phyloP scores from a whole-genome alignment of 2,797 vertebrate genomes.

The Poecilia velifera region DNA sequence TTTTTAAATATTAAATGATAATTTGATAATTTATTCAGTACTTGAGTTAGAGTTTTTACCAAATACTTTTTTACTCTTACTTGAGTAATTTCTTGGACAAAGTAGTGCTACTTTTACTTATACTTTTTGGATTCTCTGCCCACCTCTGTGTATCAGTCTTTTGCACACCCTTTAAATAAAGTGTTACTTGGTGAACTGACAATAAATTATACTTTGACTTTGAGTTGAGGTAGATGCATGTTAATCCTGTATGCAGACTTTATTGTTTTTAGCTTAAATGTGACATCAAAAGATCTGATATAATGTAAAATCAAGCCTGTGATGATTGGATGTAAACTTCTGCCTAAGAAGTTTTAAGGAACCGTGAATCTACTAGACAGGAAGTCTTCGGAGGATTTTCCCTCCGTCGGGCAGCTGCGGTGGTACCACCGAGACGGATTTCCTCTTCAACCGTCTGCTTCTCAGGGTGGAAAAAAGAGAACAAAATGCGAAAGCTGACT shows the following conservation, averaged over 20 bases:
- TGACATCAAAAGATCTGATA: background rate
- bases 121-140: too few species aligned
- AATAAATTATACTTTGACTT: background rate
- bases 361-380: slow-evolving; percentile 75
- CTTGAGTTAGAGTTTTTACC: too few species aligned
- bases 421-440: slow-evolving; percentile 83
- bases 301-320: background rate
- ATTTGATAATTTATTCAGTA: too few species aligned
- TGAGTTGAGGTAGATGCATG: background rate
- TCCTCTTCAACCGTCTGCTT: slow-evolving; percentile 67
- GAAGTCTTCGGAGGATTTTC: slow-evolving; percentile 87
- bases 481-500: slow-evolving; percentile 27
- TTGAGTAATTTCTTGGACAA: too few species aligned
- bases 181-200: too few species aligned
- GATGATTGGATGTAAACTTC: background rate
- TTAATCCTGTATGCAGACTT: background rate
- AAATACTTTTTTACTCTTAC: too few species aligned
- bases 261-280: background rate
- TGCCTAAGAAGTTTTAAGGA: slow-evolving; percentile 51
- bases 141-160: too few species aligned
- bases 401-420: slow-evolving; percentile 76
- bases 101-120: too few species aligned
- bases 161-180: too few species aligned
- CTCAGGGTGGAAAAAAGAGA: slow-evolving; percentile 13
- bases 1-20: too few species aligned